These are phyloP conservation scores for Acanthis flammea DNA, from an alignment of 2,797 vertebrate genomes.

Conservation along the genomic window DNA sequence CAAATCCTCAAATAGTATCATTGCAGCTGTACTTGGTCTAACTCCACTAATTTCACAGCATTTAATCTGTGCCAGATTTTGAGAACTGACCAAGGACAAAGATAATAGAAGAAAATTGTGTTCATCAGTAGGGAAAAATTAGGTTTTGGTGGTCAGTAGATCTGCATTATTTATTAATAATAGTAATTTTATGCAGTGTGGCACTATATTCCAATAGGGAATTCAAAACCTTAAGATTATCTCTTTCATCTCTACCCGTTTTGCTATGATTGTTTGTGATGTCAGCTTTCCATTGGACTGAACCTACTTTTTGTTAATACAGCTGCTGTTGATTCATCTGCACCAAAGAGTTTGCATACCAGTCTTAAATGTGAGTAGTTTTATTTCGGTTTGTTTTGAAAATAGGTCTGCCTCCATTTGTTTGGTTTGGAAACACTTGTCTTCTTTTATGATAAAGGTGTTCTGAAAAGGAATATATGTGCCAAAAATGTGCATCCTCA, in stretches of 20 bases:
- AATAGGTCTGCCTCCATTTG: conserved; percentile 38
- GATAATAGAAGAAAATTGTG: not conserved
- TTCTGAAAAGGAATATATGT: not conserved
- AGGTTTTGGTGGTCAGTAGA: not conserved
- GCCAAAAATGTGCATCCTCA: not conserved
- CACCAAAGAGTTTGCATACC: conserved; percentile 57
- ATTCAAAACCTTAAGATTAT: not conserved
- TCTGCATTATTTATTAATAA: not conserved
- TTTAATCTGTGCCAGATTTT: not conserved
- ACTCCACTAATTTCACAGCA: not conserved
- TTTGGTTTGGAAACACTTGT: conserved; percentile 65
- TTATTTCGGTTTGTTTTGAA: conserved; percentile 44
- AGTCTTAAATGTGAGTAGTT: conserved; percentile 63
- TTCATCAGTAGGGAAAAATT: not conserved
- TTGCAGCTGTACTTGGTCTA: not conserved
- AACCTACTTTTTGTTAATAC: conserved; percentile 61
- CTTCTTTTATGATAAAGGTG: conserved; percentile 11
- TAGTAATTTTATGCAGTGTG: not conserved
- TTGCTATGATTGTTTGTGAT: not conserved
- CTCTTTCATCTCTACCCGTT: not conserved
- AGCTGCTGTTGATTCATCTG: conserved; percentile 74
- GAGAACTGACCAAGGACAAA: not conserved
- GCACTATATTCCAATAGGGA: not conserved
- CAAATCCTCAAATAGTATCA: not conserved
- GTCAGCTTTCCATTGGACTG: not conserved